Evolutionary conservation across 1,140 invertebrate species (phyloP), one percentile per base, ranked within the genome.

Genomic region (Penaeus vannamei): DNA sequence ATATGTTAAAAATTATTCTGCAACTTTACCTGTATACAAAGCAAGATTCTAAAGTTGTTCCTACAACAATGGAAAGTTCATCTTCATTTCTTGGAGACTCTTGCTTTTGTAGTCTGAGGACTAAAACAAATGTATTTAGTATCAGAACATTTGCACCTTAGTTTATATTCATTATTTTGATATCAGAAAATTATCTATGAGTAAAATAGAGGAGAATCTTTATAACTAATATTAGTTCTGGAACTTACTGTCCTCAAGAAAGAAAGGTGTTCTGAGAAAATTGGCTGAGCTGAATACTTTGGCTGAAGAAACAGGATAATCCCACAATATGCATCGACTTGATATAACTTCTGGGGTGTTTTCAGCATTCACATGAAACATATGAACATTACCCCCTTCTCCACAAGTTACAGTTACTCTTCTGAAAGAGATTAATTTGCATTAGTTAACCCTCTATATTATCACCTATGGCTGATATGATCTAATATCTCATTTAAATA

Each of bases 291-390:
- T 53, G 76, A 84, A 88, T 20, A 77, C 84, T 66, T 84, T 83
- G 26, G 84, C 86, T n/a, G 86, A 62, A 20, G 81, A 46, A 12
- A 66, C n/a, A n/a, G 86, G 86, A 62, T 88, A 88, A 62, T 88
- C 86, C 86, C 86, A 88, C 3, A 42, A 72, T 36, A 88, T 64
- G 26, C 66, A 42, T 46, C 59, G 80, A 22, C 64, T 84, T 59
- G 80, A 42, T 32, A 66, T 84, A 19, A 88, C 64, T 36, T 42
- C 66, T 42, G 86, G 86, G 19, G 22, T 42, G 12, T 66, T 29
- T 59, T 88, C 81, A n/a, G 84, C 26, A 46, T 72, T 88, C 1
- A 88, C 86, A 1, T 26, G 26, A 62, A 84, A 88, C 80, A 88
- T 77, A 19, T 88, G 80, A 22, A 88, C 86, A 23, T 32, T 84